Base-by-base conservation (phyloP, 1,140 invertebrate genomes). In the Ephestia elutella region DNA sequence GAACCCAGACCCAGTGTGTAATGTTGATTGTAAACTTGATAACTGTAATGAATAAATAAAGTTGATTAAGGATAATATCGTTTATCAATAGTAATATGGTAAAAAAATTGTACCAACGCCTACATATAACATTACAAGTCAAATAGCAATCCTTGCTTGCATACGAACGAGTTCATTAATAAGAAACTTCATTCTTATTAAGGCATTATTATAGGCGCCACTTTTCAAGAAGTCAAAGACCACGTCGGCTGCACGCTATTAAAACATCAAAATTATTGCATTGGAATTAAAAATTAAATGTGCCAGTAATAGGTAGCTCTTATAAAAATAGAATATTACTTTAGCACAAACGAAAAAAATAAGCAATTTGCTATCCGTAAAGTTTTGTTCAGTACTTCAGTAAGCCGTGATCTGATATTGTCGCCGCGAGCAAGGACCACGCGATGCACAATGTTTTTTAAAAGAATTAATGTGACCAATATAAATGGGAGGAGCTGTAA, bases 401-500 rank as follows among this genome's bases (percentile, higher is more conserved):
- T n/a, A n/a, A n/a, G n/a, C n/a, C 38, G 15, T 15, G 38, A 17
- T 44, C 38, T 44, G 38, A 44, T 15, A 44, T n/a, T 44, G 38
- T 44, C 38, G 15, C 38, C 13, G 13, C 15, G 15, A n/a, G 38
- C 38, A 44, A 44, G 38, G 15, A 44, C 13, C 55, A 49, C 49
- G 62, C 65, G 60, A 68, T 59, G 59, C 59, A 70, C 66, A 71
- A 73, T 71, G 54, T 56, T 44, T 71, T 63, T 67, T 77, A 71
- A 54, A 55, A 20, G 60, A 66, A 66, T 70, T 71, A 70, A 68
- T 70, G 62, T 58, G 57, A 69, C 66, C 67, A 70, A 66, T 72
- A 71, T 68, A 72, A 80, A 75, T 69, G 65, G 68, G 71, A 68
- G 65, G 70, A 78, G 73, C 64, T 70, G 73, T 80, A 78, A 80